Conservation (phyloP, 1,140 invertebrate species). For the Leptinotarsa defecta region DNA sequence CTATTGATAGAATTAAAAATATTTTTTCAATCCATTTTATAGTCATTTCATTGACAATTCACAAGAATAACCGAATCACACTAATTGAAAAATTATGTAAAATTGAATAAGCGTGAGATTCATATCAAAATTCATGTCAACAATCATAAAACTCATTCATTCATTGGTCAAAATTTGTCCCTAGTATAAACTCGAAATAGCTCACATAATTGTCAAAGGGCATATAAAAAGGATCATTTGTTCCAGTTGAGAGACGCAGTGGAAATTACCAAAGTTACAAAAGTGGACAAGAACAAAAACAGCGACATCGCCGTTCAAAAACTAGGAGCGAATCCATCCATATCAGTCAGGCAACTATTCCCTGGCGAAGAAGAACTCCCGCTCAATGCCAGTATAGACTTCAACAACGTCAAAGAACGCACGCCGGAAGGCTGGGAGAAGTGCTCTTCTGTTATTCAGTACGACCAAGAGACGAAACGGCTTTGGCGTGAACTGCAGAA, state of each 20-base stretch:
- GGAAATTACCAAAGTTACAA: slow-evolving; percentile 48
- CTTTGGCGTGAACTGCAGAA: slow-evolving; percentile 80
- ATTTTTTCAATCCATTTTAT: too few species aligned
- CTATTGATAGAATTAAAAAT: too few species aligned
- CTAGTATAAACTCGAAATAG: too few species aligned
- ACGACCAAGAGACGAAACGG: slow-evolving; percentile 77
- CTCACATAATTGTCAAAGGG: too few species aligned
- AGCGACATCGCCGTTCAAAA: slow-evolving; percentile 51
- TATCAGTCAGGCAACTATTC: slow-evolving; percentile 74
- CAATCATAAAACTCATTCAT: too few species aligned
- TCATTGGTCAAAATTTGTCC: too few species aligned
- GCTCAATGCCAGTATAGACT: slow-evolving; percentile 73
- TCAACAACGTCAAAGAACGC: slow-evolving; percentile 65
- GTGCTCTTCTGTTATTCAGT: slow-evolving; percentile 76
- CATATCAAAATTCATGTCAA: too few species aligned
- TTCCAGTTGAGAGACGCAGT: slow-evolving; percentile 42
- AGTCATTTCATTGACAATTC: too few species aligned
- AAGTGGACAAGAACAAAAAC: slow-evolving; percentile 40
- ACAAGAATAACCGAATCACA: too few species aligned
- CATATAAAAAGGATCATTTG: too few species aligned
- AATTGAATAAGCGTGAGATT: too few species aligned
- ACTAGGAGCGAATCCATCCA: slow-evolving; percentile 75
- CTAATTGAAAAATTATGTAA: too few species aligned
- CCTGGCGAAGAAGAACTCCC: slow-evolving; percentile 80
- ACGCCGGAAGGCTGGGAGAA: slow-evolving; percentile 83